phyloP scores from a whole-genome alignment of 2,113 vertebrate species.

The Symphodus melops region DNA sequence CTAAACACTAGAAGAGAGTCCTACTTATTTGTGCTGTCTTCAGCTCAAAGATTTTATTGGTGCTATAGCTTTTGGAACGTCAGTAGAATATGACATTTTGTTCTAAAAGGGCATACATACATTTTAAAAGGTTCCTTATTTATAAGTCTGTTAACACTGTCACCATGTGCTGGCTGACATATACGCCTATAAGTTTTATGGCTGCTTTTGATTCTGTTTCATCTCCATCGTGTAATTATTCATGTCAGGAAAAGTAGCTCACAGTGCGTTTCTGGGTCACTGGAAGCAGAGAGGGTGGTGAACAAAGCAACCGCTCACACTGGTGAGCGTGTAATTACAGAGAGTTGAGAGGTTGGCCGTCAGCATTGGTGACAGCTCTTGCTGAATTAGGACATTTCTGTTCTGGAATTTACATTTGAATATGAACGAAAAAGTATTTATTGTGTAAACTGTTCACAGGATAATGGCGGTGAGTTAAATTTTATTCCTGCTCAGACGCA shows the following conservation, averaged over 20 bases:
- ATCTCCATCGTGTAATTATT: constrained; percentile 57
- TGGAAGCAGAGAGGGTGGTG: constrained; percentile 44
- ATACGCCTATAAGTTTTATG: neutral
- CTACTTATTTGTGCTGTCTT: neutral
- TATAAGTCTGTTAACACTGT: neutral
- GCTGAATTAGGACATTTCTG: constrained; percentile 36
- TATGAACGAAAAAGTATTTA: constrained; percentile 20
- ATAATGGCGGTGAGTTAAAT: neutral
- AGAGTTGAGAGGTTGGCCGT: constrained; percentile 39
- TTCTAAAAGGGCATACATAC: neutral
- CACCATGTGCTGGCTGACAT: neutral
- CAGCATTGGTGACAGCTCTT: constrained; percentile 37
- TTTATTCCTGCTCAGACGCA: neutral
- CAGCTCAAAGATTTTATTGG: neutral
- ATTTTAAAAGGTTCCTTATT: constrained; percentile 6
- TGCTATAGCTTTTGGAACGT: neutral
- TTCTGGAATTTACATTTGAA: constrained; percentile 24
- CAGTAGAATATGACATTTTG: neutral
- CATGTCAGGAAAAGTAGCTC: constrained; percentile 61
- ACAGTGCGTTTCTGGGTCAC: constrained; percentile 65
- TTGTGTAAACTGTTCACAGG: constrained; percentile 11
- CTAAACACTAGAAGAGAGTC: neutral
- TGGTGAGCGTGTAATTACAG: constrained; percentile 56
- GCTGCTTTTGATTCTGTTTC: constrained; percentile 33
- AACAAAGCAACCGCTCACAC: constrained; percentile 39